phyloP scores from a whole-genome alignment of 2,797 vertebrate genomes.

The Coilia nasus region DNA sequence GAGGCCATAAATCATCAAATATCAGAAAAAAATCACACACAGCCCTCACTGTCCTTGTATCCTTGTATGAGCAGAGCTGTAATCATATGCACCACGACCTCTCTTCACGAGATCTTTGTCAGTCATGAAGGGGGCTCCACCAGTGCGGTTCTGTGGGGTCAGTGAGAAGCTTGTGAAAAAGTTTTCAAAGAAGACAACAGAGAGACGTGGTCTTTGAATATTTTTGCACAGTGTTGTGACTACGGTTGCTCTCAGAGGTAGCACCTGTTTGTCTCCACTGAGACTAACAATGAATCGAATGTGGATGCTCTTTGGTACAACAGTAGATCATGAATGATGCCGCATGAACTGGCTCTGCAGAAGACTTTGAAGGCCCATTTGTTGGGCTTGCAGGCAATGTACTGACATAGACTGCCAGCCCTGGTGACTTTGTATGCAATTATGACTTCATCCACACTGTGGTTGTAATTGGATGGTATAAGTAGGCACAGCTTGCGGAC shows the following conservation, averaged over 20 bases:
- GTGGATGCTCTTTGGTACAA: no score
- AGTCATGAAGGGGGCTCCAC: conserved; percentile 14
- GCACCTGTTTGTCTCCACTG: not conserved
- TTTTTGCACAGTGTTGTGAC: not conserved
- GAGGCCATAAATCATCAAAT: no score
- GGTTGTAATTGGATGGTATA: conserved; percentile 15
- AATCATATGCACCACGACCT: no score
- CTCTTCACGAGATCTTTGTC: conserved; percentile 1
- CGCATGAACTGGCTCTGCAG: conserved; percentile 15
- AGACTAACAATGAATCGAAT: not conserved
- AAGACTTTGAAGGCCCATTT: conserved; percentile 37
- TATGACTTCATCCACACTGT: conserved; percentile 33
- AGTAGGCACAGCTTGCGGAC: conserved; percentile 22
- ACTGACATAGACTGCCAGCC: conserved; percentile 26
- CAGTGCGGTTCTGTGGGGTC: not conserved
- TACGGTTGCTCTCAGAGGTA: not conserved
- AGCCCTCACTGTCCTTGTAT: no score
- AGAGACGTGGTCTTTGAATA: conserved; percentile 13
- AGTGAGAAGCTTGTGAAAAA: conserved; percentile 38
- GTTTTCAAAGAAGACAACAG: conserved; percentile 24
- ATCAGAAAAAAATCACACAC: no score
- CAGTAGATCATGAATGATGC: conserved; percentile 32
- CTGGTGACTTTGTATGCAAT: conserved; percentile 33
- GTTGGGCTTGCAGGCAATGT: conserved; percentile 21
- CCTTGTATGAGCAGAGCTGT: no score